Evolutionary conservation across 1,140 invertebrate species (phyloP).

Genomic region (Drosophila rhopaloa): DNA sequence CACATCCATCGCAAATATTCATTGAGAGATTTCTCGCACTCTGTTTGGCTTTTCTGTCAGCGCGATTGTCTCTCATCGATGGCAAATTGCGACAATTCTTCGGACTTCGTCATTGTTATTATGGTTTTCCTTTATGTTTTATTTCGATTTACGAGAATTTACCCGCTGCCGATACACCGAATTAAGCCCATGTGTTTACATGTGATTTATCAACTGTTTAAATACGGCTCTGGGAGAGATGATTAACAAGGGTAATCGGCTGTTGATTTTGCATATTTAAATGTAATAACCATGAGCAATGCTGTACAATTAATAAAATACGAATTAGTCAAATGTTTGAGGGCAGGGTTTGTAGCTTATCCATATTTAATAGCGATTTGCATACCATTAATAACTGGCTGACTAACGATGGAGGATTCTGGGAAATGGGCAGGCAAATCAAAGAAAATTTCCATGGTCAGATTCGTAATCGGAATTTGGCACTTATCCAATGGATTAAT

Average conservation of each 20-base stretch:
- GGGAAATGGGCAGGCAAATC: conserved; percentile 34
- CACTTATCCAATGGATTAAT: conserved; percentile 61
- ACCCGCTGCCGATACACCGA: conserved; percentile 17
- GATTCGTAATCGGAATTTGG: conserved; percentile 60
- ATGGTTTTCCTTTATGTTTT: conserved; percentile 34
- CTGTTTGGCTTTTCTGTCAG: conserved; percentile 29
- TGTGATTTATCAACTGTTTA: conserved; percentile 65
- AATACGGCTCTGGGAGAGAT: conserved; percentile 19
- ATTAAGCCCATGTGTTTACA: conserved; percentile 46
- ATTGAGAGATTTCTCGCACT: conserved; percentile 58
- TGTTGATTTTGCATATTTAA: conserved; percentile 27
- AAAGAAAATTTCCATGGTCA: conserved; percentile 42
- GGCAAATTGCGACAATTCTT: conserved; percentile 77
- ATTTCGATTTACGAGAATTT: conserved; percentile 19
- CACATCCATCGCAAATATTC: conserved; percentile 62
- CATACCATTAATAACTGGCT: conserved; percentile 28
- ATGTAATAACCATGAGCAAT: conserved; percentile 10
- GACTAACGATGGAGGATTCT: conserved; percentile 35
- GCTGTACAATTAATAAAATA: conserved; percentile 15
- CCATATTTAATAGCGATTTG: conserved; percentile 21
- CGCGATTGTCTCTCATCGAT: conserved; percentile 15
- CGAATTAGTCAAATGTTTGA: conserved; percentile 18
- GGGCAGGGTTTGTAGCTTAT: conserved; percentile 9
- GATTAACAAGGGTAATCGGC: conserved; percentile 36
- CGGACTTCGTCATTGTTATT: conserved; percentile 69